phyloP scores from a whole-genome alignment of 1,140 invertebrate species.

The Hypothenemus hampei region DNA sequence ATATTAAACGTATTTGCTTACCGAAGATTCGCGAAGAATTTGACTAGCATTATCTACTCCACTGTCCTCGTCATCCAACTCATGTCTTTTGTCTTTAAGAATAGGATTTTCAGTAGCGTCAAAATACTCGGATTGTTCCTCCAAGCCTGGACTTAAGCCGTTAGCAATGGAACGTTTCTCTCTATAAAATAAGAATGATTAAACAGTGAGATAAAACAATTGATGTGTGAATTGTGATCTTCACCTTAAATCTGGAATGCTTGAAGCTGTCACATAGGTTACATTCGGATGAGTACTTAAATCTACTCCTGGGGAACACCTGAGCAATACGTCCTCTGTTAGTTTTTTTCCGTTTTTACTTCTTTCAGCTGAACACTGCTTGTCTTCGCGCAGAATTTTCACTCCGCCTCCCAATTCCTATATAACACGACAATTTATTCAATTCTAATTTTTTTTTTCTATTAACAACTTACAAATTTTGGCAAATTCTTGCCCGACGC shows the following conservation, averaged over 20 bases:
- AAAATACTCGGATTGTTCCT: slow-evolving; percentile 45
- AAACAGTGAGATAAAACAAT: neutral
- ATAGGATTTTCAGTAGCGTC: slow-evolving; percentile 44
- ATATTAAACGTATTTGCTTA: slow-evolving; percentile 26
- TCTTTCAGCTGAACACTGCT: slow-evolving; percentile 11
- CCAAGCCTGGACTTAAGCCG: slow-evolving; percentile 43
- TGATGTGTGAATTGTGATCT: neutral
- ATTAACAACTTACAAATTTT: slow-evolving; percentile 15
- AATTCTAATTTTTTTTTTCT: neutral
- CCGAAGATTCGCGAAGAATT: slow-evolving; percentile 42
- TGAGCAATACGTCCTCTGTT: slow-evolving; percentile 24
- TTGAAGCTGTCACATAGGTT: slow-evolving; percentile 39
- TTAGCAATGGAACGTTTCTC: slow-evolving; percentile 40
- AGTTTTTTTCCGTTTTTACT: slow-evolving; percentile 13
- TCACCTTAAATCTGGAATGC: slow-evolving; percentile 37
- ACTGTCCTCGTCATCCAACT: slow-evolving; percentile 44
- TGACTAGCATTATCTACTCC: slow-evolving; percentile 45
- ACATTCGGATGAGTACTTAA: slow-evolving; percentile 41
- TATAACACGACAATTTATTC: neutral
- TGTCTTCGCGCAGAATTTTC: neutral
- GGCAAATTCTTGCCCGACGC: slow-evolving; percentile 21
- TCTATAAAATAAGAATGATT: slow-evolving; percentile 18
- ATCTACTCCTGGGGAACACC: slow-evolving; percentile 39
- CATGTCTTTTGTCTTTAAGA: slow-evolving; percentile 36
- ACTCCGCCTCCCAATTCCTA: neutral